Conservation (phyloP, 2,797 vertebrate species). For the Anableps anableps region DNA sequence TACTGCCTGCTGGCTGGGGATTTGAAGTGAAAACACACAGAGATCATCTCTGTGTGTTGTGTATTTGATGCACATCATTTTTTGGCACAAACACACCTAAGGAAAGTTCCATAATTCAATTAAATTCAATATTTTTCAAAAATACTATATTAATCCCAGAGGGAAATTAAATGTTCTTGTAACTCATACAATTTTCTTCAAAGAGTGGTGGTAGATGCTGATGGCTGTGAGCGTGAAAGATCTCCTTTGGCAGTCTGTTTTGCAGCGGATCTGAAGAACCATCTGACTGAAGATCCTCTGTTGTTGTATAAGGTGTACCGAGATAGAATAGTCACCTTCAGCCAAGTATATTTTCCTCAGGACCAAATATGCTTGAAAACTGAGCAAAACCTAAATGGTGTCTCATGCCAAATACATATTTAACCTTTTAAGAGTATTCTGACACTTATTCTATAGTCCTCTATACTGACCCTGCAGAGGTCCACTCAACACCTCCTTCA, state of each 20-base stretch:
- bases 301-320: neutral
- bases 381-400: neutral
- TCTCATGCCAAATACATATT: neutral
- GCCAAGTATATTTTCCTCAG: neutral
- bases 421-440: neutral
- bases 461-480: neutral
- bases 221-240: neutral
- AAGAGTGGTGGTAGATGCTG: neutral
- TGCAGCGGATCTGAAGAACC: neutral
- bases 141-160: neutral
- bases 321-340: neutral
- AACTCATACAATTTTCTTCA: neutral
- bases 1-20: neutral
- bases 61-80: neutral
- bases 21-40: neutral
- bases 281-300: neutral
- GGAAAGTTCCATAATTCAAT: neutral
- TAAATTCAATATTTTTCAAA: neutral
- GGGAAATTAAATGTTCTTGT: neutral
- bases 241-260: neutral
- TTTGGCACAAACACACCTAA: neutral
- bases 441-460: neutral
- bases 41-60: neutral
- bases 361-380: neutral
- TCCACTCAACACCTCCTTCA: neutral